These are phyloP conservation scores for Bugula neritina DNA, from an alignment of 2,888 invertebrate genomes.

Conservation along the genomic window DNA sequence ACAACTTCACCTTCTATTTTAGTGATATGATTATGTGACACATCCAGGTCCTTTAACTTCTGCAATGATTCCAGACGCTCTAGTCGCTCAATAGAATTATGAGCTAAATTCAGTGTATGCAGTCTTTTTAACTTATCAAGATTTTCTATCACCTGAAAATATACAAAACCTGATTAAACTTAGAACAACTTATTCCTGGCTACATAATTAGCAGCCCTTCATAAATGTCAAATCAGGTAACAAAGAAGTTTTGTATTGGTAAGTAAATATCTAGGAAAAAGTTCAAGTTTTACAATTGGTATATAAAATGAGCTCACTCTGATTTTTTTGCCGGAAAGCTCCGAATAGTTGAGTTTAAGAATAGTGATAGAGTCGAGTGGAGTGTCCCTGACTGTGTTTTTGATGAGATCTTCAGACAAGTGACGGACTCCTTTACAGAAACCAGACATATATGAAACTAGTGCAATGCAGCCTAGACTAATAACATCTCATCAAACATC, in stretches of 20 bases:
- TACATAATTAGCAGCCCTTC: too few species aligned
- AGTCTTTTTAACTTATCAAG: slow-evolving; percentile 45
- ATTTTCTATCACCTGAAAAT: slow-evolving; percentile 50
- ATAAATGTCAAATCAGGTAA: too few species aligned
- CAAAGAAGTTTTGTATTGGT: too few species aligned
- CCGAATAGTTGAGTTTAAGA: slow-evolving; percentile 5
- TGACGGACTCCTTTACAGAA: slow-evolving; percentile 9
- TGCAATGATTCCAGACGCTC: slow-evolving; percentile 47
- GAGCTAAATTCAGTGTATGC: slow-evolving; percentile 42
- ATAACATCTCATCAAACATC: too few species aligned
- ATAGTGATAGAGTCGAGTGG: slow-evolving; percentile 19
- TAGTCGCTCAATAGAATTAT: slow-evolving; percentile 50
- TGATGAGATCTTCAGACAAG: slow-evolving; percentile 8
- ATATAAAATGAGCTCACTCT: background rate
- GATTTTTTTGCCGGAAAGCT: slow-evolving; percentile 24
- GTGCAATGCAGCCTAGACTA: too few species aligned
- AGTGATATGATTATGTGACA: slow-evolving; percentile 43
- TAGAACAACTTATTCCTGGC: too few species aligned
- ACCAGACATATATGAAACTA: too few species aligned
- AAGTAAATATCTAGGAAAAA: too few species aligned
- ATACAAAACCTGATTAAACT: too few species aligned
- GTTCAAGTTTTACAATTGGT: too few species aligned
- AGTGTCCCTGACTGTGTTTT: slow-evolving; percentile 20
- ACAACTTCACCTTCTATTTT: slow-evolving; percentile 40
- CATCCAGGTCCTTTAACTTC: slow-evolving; percentile 44